Evolutionary conservation across 2,113 vertebrate species (phyloP), one percentile per base, ranked within the genome.

Genomic region (Pungitius pungitius): DNA sequence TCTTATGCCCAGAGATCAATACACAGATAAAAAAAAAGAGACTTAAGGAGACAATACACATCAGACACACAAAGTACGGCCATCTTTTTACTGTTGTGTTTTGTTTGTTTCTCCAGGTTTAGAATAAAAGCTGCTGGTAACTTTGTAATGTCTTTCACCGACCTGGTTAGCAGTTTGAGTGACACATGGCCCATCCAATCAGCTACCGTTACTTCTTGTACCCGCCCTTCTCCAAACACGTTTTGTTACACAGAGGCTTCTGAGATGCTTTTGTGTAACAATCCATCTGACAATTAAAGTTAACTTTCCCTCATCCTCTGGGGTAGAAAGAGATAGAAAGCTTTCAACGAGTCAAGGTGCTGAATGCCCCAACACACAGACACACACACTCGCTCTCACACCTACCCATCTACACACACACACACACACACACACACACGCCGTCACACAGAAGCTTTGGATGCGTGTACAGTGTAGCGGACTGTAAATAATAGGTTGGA

Each of bases 401-500:
- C 22, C n/a, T n/a, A 73, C 43, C 54, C 65, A 67, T 40, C 62
- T 13, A 65, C 57, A 63, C 42, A 68, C 75, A 60, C 63, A 67
- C 65, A 69, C 47, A 70, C 66, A 60, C 55, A 69, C 78, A 68
- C 60, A 71, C 43, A 58, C n/a, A n/a, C n/a, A n/a, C n/a, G n/a
- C 57, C 68, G 24, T 37, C 14, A 43, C 51, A 42, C 43, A 70
- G 43, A 75, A 2, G 14, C 59, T 55, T 4, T 39, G 58, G 62
- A 78, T 83, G 58, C 40, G 51, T 74, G 74, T 69, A 70, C 43
- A 78, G 67, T 69, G 68, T 30, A 73, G 65, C 6, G 13, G 85
- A 87, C 78, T 87, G 82, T 85, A 83, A 87, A 85, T 87, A 88
- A 88, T 71, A 69, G 59, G 66, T 74, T 69, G 73, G 65, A 76